Evolutionary conservation across 2,113 vertebrate genomes (phyloP).

Genomic region (Corythornis madagascariensis): DNA sequence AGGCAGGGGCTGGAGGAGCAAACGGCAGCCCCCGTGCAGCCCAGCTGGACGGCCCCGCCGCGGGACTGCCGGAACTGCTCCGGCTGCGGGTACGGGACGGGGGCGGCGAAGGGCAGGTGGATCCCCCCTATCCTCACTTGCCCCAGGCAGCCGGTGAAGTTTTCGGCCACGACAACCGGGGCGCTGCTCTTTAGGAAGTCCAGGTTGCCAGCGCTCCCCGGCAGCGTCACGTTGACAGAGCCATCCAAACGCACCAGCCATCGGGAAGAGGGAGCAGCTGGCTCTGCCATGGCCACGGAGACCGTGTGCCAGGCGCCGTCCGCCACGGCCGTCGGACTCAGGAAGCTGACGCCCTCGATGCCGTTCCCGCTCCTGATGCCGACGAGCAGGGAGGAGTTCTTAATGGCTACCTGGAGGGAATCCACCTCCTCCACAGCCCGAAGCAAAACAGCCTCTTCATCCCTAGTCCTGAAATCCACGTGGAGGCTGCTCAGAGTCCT

Average conservation of each 20-base stretch:
- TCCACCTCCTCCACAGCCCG: constrained; percentile 66
- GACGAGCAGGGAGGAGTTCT: constrained; percentile 81
- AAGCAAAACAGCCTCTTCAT: constrained; percentile 81
- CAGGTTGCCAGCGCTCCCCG: constrained; percentile 71
- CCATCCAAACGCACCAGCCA: constrained; percentile 85
- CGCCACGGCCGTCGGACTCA: constrained; percentile 68
- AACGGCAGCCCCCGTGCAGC: constrained; percentile 80
- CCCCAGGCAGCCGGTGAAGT: constrained; percentile 90
- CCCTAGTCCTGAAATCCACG: constrained; percentile 85
- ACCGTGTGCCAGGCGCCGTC: constrained; percentile 90
- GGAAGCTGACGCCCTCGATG: constrained; percentile 75
- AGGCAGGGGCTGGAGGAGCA: constrained; percentile 85
- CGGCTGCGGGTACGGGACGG: constrained; percentile 54
- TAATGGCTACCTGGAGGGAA: constrained; percentile 82
- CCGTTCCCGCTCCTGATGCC: constrained; percentile 78
- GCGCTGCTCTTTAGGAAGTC: constrained; percentile 81
- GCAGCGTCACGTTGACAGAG: constrained; percentile 53
- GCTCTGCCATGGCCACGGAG: constrained; percentile 77
- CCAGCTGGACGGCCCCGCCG: constrained; percentile 51
- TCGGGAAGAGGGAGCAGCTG: constrained; percentile 43
- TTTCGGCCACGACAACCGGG: constrained; percentile 78
- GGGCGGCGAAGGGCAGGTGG: constrained; percentile 80
- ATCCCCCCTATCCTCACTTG: constrained; percentile 85
- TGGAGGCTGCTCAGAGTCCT: constrained; percentile 76
- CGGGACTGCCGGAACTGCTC: constrained; percentile 74